phyloP scores from a whole-genome alignment of 2,888 invertebrate species.

The Drosophila helvetica region DNA sequence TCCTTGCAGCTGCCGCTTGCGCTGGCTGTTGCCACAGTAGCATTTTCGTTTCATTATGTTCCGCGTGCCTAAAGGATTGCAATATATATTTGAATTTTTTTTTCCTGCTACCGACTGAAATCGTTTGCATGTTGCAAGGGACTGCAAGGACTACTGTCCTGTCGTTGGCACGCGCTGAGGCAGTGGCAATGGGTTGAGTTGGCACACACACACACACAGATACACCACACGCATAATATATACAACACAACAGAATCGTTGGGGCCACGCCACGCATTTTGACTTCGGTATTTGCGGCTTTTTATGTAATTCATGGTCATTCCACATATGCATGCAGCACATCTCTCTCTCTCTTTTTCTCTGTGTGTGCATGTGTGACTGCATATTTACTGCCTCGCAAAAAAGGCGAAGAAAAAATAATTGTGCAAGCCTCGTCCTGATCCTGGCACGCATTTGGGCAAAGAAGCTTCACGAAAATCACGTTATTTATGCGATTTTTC shows the following conservation, averaged over 20 bases:
- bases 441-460: conserved; percentile 57
- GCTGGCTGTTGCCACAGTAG: conserved; percentile 55
- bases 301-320: conserved; percentile 80
- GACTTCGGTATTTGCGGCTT: conserved; percentile 79
- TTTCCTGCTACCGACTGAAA: conserved; percentile 24
- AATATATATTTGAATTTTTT: conserved; percentile 75
- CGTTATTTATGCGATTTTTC: conserved; percentile 73
- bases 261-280: conserved; percentile 74
- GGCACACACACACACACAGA: conserved; percentile 22
- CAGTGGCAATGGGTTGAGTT: conserved; percentile 49
- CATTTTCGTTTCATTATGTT: conserved; percentile 81
- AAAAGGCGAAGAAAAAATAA: conserved; percentile 24
- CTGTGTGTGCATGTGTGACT: conserved; percentile 20
- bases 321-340: conserved; percentile 40
- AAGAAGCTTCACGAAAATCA: conserved; percentile 66
- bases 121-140: conserved; percentile 14
- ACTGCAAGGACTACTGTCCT: conserved; percentile 43
- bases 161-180: conserved; percentile 14
- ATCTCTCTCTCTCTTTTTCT: neutral
- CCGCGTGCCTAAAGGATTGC: conserved; percentile 81
- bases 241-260: conserved; percentile 54
- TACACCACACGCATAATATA: conserved; percentile 46
- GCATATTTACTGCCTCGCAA: conserved; percentile 48
- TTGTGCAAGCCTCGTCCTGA: conserved; percentile 8
- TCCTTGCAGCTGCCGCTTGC: conserved; percentile 49